These are phyloP conservation scores for Trichosurus vulpecula DNA, from an alignment of 2,797 vertebrate species.

Conservation along the genomic window DNA sequence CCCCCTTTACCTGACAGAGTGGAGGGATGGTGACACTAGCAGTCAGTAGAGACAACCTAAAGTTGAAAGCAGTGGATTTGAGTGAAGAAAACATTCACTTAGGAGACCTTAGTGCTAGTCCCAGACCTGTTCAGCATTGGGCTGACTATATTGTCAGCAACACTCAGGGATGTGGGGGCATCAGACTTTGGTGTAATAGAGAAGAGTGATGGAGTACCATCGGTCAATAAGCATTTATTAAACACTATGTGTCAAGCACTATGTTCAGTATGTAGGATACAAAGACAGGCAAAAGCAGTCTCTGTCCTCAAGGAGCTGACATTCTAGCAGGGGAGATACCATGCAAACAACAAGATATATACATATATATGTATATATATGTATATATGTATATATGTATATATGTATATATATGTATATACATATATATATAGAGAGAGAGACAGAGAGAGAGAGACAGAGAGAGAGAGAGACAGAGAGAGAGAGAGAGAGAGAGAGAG, in stretches of 20 bases:
- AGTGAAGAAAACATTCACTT: background rate
- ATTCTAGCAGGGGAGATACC: background rate
- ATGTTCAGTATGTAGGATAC: background rate
- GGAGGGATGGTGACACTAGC: background rate
- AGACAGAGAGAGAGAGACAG: too few species aligned
- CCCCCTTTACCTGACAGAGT: background rate
- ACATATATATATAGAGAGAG: too few species aligned
- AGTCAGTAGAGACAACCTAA: background rate
- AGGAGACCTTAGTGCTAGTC: background rate
- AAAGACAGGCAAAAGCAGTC: background rate
- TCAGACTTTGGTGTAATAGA: background rate
- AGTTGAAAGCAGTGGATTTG: background rate
- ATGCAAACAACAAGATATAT: background rate
- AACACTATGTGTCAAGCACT: background rate
- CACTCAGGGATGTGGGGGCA: background rate
- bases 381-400: too few species aligned
- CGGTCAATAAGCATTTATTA: background rate
- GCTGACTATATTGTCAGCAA: background rate
- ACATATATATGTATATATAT: too few species aligned
- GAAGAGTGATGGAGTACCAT: background rate
- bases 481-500: too few species aligned
- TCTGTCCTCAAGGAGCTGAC: background rate
- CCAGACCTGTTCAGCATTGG: background rate
- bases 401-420: too few species aligned
- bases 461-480: too few species aligned